Percentiles rank a stretch among this genome's conserved stretches.
phyloP scores from a whole-genome alignment of 2,888 invertebrate species.

The Agrotis segetum region DNA sequence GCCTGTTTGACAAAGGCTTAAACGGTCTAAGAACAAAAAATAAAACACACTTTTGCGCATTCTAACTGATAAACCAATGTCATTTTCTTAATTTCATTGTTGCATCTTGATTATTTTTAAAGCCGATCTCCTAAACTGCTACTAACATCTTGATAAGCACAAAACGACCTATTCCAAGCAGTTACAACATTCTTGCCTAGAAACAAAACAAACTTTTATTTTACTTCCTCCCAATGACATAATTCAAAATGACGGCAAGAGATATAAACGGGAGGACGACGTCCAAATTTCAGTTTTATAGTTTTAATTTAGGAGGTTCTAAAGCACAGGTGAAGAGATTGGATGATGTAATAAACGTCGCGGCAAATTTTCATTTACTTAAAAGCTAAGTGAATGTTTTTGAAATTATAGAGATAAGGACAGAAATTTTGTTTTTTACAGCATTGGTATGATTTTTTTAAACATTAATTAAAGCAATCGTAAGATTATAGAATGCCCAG shows the following conservation, averaged over 20 bases:
- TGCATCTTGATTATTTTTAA: background rate
- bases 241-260: slow-evolving; percentile 30
- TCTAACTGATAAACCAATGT: background rate
- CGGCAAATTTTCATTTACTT: slow-evolving; percentile 59
- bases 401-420: slow-evolving; percentile 12
- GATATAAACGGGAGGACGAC: slow-evolving; percentile 42
- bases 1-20: too few relatives aligned
- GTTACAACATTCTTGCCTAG: background rate
- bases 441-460: background rate
- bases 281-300: slow-evolving; percentile 60
- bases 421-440: background rate
- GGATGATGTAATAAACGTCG: slow-evolving; percentile 56
- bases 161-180: background rate
- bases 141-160: background rate
- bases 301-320: slow-evolving; percentile 61
- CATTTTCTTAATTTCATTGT: background rate
- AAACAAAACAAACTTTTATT: slow-evolving; percentile 36
- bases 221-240: slow-evolving; percentile 50
- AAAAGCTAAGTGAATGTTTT: slow-evolving; percentile 45
- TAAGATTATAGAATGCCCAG: too few relatives aligned
- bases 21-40: too few relatives aligned
- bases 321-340: slow-evolving; percentile 59
- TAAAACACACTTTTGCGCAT: background rate
- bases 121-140: background rate
- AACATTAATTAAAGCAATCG: background rate